Evolutionary conservation across 2,888 invertebrate genomes (phyloP).

Genomic region (Cremastinae sp.): DNA sequence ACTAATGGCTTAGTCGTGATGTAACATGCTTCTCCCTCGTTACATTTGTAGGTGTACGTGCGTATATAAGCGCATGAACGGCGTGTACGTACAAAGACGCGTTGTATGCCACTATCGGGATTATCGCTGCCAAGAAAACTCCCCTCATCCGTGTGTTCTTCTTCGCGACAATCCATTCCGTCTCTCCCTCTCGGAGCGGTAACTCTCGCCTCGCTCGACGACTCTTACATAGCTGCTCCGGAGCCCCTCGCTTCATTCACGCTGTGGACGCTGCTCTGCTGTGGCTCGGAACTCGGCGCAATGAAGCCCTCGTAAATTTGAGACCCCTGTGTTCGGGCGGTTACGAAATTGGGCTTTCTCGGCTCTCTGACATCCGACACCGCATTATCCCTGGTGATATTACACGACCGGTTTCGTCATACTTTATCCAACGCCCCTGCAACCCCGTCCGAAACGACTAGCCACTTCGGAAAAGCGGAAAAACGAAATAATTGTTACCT

Average conservation of each 20-base stretch:
- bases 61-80: slow-evolving; percentile 8
- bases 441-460: not conserved
- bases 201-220: slow-evolving; percentile 18
- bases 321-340: slow-evolving; percentile 35
- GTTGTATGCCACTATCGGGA: slow-evolving; percentile 34
- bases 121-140: slow-evolving; percentile 59
- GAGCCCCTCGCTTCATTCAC: slow-evolving; percentile 18
- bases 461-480: not conserved
- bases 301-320: slow-evolving; percentile 53
- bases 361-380: slow-evolving; percentile 38
- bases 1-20: slow-evolving; percentile 49
- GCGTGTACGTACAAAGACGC: not conserved
- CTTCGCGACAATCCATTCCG: slow-evolving; percentile 31
- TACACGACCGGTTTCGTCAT: slow-evolving; percentile 10
- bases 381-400: slow-evolving; percentile 29
- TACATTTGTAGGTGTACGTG: slow-evolving; percentile 21
- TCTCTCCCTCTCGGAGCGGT: slow-evolving; percentile 3
- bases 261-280: slow-evolving; percentile 3
- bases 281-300: slow-evolving; percentile 18
- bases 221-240: not conserved
- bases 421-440: not conserved
- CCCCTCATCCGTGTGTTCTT: slow-evolving; percentile 34
- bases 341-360: slow-evolving; percentile 50
- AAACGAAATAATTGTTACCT: no score
- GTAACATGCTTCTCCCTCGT: slow-evolving; percentile 40